Base-by-base conservation (phyloP, 2,888 invertebrate species). In the Periphyllus acericola region DNA sequence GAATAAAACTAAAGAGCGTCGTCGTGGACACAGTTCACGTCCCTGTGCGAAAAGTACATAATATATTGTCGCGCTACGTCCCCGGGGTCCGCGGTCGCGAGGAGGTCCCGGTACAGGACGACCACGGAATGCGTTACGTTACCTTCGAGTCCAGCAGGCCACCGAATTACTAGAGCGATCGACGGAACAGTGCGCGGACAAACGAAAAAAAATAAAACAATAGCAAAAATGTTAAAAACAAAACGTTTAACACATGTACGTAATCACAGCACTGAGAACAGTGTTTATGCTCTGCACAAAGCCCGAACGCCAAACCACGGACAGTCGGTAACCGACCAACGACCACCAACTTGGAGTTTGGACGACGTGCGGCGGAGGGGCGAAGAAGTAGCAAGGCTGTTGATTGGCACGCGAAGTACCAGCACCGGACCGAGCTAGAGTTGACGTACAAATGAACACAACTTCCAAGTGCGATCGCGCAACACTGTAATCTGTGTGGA, bases 331-430 rank as follows among this genome's bases (percentile, higher is more conserved):
- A n/a, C n/a, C n/a, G n/a, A n/a, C n/a, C n/a, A 74, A 81, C 87
- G 86, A 86, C 79, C 74, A 87, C 87, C 81, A 87, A 80, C 74
- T 66, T 29, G n/a, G 72, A 25, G 36, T n/a, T 68, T 32, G 52
- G 34, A 55, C 74, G 29, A 29, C 0, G 21, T 3, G 36, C n/a
- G 68, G 8, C 25, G n/a, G 68, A n/a, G 36, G 68, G 78, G 74
- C 40, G 74, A 66, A 40, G 81, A 60, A 32, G 40, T 66, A 25
- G 60, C 87, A 74, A 86, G 80, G 66, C 87, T 87, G 87, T 87
- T 87, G 87, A 87, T 87, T 46, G 87, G 87, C 46, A n/a, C 32
- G 32, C n/a, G 71, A 9, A 36, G 79, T 72, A 81, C 72, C 29
- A 81, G 66, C 46, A 46, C 75, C 66, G 80, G 32, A 81, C 80